Conservation (phyloP, 2,888 invertebrate species). For the Drosophila atripex region DNA sequence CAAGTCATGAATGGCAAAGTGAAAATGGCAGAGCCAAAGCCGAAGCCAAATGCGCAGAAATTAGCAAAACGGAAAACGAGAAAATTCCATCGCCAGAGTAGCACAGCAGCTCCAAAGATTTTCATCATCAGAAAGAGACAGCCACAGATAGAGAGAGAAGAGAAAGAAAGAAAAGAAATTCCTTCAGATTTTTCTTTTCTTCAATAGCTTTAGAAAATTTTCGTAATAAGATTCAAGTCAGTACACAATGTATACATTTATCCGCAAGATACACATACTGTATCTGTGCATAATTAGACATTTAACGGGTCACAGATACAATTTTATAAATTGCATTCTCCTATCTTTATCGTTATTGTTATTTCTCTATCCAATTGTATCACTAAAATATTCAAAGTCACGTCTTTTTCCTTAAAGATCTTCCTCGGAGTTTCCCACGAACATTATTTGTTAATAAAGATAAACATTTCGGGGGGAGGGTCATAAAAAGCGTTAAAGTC, state of each 20-base stretch:
- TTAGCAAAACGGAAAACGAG: conserved; percentile 47
- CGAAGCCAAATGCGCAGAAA: conserved; percentile 38
- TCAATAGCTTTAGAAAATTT: conserved; percentile 16
- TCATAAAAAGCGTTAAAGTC: conserved; percentile 43
- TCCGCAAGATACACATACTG: conserved; percentile 23
- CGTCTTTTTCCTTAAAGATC: conserved; percentile 36
- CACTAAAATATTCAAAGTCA: conserved; percentile 57
- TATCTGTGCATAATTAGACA: conserved; percentile 32
- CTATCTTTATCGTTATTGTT: conserved; percentile 27
- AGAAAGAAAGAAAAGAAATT: conserved; percentile 19
- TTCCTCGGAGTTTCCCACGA: conserved; percentile 40
- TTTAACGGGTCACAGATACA: conserved; percentile 31
- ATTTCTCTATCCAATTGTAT: conserved; percentile 16
- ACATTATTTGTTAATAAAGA: conserved; percentile 21
- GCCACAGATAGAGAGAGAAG: too few relatives aligned
- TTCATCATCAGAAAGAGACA: conserved; percentile 24
- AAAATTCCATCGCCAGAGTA: conserved; percentile 33
- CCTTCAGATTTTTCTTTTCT: not conserved
- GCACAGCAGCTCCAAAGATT: conserved; percentile 26
- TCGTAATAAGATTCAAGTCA: conserved; percentile 10
- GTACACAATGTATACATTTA: conserved; percentile 8
- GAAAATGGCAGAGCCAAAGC: conserved; percentile 48
- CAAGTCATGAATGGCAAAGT: conserved; percentile 56
- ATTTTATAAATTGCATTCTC: conserved; percentile 50
- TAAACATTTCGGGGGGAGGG: not conserved